Base-by-base conservation (phyloP, 2,888 invertebrate genomes). In the Myopa tessellatipennis region DNA sequence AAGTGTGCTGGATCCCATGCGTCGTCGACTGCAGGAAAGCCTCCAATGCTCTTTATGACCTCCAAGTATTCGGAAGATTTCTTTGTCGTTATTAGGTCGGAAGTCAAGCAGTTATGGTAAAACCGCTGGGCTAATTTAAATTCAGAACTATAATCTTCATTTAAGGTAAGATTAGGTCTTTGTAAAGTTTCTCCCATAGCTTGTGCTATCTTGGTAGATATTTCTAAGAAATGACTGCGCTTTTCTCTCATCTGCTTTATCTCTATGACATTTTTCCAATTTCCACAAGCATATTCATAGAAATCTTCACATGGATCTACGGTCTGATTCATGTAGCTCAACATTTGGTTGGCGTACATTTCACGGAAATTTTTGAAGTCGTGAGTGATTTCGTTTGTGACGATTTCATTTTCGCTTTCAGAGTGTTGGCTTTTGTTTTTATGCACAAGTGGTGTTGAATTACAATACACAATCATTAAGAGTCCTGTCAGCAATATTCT, bases 231-330 rank as follows among this genome's bases (percentile, higher is more conserved):
- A 77, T 85, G 85, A 71, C 80, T 86, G 1, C 87, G 85, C 77
- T 85, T 88, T 4, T 81, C 79, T 1, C 67, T 52, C 0, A 84
- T 45, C 38, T 83, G 83, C 0, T 83, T 80, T 8, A 84, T 82
- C 36, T 77, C 78, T 4, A 83, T 84, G 0, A 83, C 84, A 65
- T 84, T 80, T 7, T 84, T 83, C 85, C 86, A 88, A 77, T 88
- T 88, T 8, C 88, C 88, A 36, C 88, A 88, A 0, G 88, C 86
- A 73, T 83, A 88, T 74, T 87, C 86, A 58, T 88, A 88, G 74
- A 88, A 88, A 72, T 88, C 86, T 12, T 88, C 84, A 60, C 88
- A 88, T 0, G 88, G 88, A 34, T 83, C 76, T 6, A 85, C 85
- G 5, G 83, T 84, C 1, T 61, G 77, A 76, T 88, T 88, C 88